Evolutionary conservation across 2,797 vertebrate species (phyloP), one percentile per base, ranked within the genome.

Genomic region (Coreius guichenoti): DNA sequence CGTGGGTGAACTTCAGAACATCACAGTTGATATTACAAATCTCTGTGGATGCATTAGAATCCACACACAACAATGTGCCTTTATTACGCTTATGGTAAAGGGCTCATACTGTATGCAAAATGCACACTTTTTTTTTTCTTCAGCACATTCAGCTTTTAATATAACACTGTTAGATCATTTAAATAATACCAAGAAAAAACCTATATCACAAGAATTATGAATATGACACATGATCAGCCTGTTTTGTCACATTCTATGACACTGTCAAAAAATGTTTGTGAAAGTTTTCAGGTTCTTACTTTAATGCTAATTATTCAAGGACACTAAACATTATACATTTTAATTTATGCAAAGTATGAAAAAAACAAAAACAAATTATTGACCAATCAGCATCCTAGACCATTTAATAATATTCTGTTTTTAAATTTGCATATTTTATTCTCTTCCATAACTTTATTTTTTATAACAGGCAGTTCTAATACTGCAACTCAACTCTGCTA

Each of bases 11-110:
- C 29, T 74, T 36, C 61, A 80, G 19, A 68, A 65, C 36, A 72
- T 82, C n/a, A 75, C 23, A 65, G 47, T 29, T 61, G 76, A 45
- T 63, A 29, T 79, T 79, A 63, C 29, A 79, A 65, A n/a, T 65
- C 39, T 47, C 63, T 16, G 45, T 23, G 19, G 21, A 68, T 68
- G 63, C 78, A 51, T 68, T 51, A 49, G 12, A 29, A 63, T 58
- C 31, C 74, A 39, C 19, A 17, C 56, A 45, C 5, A 5, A 11
- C n/a, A 63, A 45, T 45, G 36, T 78, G 14, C 23, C 29, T 63
- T 78, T 61, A 43, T 26, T 73, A 47, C 11, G 68, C 31, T 81
- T 43, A 81, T 58, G 16, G 33, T 29, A 58, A 81, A 56, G 23
- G 11, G 5, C 47, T 72, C n/a, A 56, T 68, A n/a, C 45, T 58